phyloP scores from a whole-genome alignment of 1,140 invertebrate species.

The Drosophila sp. region DNA sequence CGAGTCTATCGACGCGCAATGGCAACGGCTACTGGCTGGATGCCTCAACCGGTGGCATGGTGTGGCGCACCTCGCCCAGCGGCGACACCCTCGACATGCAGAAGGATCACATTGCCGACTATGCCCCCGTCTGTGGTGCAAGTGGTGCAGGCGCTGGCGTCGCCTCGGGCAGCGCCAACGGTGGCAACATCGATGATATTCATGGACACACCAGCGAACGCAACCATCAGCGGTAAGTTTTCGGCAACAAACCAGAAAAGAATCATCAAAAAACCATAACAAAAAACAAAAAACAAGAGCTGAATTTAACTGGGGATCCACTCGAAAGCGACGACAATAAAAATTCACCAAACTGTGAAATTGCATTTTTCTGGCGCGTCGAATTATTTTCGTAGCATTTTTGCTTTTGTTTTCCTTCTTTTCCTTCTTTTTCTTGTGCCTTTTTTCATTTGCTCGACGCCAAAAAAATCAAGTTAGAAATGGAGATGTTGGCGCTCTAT shows the following conservation, averaged over 20 bases:
- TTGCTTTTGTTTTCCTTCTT: constrained; percentile 37
- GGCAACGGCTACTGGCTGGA: constrained; percentile 84
- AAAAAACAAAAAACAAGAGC: constrained; percentile 1
- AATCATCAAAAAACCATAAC: background rate
- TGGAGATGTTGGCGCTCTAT: constrained; percentile 80
- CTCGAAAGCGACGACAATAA: constrained; percentile 83
- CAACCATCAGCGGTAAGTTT: constrained; percentile 84
- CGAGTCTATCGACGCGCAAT: constrained; percentile 82
- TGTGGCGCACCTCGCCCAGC: constrained; percentile 81
- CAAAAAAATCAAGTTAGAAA: constrained; percentile 79
- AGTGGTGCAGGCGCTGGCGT: constrained; percentile 51
- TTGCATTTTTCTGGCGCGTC: constrained; percentile 80
- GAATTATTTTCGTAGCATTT: constrained; percentile 29
- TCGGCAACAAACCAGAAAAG: constrained; percentile 19
- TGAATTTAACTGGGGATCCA: constrained; percentile 31
- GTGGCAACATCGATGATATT: constrained; percentile 68
- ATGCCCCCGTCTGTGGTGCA: constrained; percentile 81
- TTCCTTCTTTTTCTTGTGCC: constrained; percentile 38
- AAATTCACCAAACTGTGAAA: constrained; percentile 84
- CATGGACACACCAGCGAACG: constrained; percentile 78
- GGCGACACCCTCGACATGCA: constrained; percentile 82
- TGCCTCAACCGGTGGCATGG: constrained; percentile 83
- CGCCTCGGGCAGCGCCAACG: constrained; percentile 32
- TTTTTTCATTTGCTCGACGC: constrained; percentile 25
- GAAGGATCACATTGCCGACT: constrained; percentile 84